Evolutionary conservation across 2,888 invertebrate species (phyloP).

Genomic region (Drosophila pullipes): DNA sequence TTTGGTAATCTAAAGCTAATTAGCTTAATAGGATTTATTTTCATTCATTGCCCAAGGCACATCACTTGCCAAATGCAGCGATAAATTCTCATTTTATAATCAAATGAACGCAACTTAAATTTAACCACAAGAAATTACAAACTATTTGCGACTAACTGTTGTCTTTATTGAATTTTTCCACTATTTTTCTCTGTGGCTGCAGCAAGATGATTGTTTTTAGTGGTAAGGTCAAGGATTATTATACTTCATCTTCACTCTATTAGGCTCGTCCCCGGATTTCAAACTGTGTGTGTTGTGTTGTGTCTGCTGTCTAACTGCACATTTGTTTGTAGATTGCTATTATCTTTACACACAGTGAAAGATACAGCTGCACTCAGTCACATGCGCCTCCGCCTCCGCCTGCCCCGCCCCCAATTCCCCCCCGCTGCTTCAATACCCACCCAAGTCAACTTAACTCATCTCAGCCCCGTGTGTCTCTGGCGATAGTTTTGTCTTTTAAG

Average conservation of each 20-base stretch:
- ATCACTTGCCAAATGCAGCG: constrained; percentile 1
- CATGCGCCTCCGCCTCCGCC: constrained; percentile 7
- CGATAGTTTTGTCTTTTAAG: constrained; percentile 68
- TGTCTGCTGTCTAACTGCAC: constrained; percentile 48
- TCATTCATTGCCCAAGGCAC: not conserved
- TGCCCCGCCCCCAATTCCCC: not conserved
- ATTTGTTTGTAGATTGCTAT: constrained; percentile 73
- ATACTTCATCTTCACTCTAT: constrained; percentile 81
- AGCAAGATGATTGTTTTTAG: constrained; percentile 65
- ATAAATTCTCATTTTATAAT: constrained; percentile 5
- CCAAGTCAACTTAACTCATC: constrained; percentile 38
- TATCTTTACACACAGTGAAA: constrained; percentile 57
- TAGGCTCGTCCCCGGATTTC: constrained; percentile 53
- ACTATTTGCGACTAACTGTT: constrained; percentile 41
- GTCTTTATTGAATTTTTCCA: constrained; percentile 30
- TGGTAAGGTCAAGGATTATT: constrained; percentile 81
- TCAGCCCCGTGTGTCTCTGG: constrained; percentile 31
- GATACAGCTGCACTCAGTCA: constrained; percentile 19
- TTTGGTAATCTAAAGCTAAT: not conserved
- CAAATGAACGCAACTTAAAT: constrained; percentile 15
- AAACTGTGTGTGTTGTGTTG: not conserved
- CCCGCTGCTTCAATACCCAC: constrained; percentile 17
- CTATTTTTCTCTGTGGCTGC: constrained; percentile 32
- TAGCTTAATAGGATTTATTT: not conserved
- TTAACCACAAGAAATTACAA: constrained; percentile 25